Conservation (phyloP, 2,888 invertebrate species). For the Lutraria lutraria region DNA sequence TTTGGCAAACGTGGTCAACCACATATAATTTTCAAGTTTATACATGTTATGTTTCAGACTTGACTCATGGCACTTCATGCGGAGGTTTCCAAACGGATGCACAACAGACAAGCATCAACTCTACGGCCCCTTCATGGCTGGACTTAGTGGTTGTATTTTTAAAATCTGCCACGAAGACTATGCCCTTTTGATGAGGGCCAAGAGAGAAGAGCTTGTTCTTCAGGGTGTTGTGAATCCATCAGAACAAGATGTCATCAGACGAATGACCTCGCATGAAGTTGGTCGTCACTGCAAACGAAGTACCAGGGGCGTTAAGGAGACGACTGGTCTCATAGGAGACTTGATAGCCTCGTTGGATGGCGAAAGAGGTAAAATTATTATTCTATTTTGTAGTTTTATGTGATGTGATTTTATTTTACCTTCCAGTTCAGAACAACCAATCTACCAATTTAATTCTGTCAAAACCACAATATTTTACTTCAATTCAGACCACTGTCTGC, state of each 20-base stretch:
- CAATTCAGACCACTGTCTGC: too few species aligned
- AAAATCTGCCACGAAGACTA: slow-evolving; percentile 68
- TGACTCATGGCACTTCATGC: slow-evolving; percentile 72
- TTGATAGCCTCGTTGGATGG: slow-evolving; percentile 58
- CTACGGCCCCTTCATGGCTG: slow-evolving; percentile 63
- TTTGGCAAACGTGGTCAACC: too few species aligned
- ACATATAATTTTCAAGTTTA: too few species aligned
- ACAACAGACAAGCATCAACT: slow-evolving; percentile 65
- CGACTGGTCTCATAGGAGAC: slow-evolving; percentile 53
- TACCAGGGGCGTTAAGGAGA: slow-evolving; percentile 64
- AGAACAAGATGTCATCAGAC: slow-evolving; percentile 55
- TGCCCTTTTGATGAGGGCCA: slow-evolving; percentile 64
- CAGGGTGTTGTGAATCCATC: slow-evolving; percentile 43
- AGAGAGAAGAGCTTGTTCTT: slow-evolving; percentile 59
- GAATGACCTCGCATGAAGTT: slow-evolving; percentile 57
- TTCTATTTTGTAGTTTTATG: too few species aligned
- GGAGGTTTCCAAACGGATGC: slow-evolving; percentile 53
- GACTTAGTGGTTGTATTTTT: slow-evolving; percentile 65
- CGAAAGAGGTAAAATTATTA: slow-evolving; percentile 42
- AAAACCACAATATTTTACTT: too few species aligned
- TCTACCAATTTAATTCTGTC: too few species aligned
- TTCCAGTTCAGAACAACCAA: too few species aligned
- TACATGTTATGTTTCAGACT: slow-evolving; percentile 61
- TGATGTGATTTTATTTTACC: too few species aligned
- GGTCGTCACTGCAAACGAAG: slow-evolving; percentile 62